A percentile compares a stretch with the other conserved stretches of the same genome.
Conservation (phyloP, 2,888 invertebrate genomes). For the Leptopterna dolabrata region DNA sequence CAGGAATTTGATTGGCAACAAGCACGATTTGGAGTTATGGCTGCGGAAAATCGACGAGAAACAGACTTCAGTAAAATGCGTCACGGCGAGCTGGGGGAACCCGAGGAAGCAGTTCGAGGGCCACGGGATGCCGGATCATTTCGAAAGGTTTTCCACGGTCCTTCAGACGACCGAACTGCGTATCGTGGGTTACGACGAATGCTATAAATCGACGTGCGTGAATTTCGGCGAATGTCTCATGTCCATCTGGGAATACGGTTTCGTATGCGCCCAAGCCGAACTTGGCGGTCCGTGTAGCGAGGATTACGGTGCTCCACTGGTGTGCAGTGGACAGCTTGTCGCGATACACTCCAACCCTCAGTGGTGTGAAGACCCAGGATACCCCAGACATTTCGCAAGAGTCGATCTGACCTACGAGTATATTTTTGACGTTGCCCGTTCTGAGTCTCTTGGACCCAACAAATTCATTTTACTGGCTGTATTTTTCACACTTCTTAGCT, state of each 20-base stretch:
- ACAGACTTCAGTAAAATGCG: not conserved
- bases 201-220: not conserved
- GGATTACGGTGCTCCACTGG: conserved; percentile 37
- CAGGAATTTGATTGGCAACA: not conserved
- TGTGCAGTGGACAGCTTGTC: not conserved
- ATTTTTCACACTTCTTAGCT: not conserved
- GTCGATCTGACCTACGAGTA: conserved; percentile 10
- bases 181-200: not conserved
- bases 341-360: not conserved
- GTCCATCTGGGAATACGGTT: conserved; percentile 31
- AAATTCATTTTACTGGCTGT: not conserved
- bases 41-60: too few species aligned
- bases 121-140: conserved; percentile 34
- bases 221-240: conserved; percentile 37
- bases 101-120: conserved; percentile 45
- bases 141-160: not conserved
- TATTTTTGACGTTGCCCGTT: not conserved
- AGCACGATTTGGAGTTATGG: not conserved
- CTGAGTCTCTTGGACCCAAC: not conserved
- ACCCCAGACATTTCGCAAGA: conserved; percentile 16
- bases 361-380: not conserved
- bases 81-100: conserved; percentile 31
- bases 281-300: conserved; percentile 30
- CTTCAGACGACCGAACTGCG: not conserved
- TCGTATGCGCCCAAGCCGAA: not conserved